A percentile compares a stretch with the other conserved stretches of the same genome.
Conservation (phyloP, 2,888 invertebrate species). For the Drosophila multiciliata region DNA sequence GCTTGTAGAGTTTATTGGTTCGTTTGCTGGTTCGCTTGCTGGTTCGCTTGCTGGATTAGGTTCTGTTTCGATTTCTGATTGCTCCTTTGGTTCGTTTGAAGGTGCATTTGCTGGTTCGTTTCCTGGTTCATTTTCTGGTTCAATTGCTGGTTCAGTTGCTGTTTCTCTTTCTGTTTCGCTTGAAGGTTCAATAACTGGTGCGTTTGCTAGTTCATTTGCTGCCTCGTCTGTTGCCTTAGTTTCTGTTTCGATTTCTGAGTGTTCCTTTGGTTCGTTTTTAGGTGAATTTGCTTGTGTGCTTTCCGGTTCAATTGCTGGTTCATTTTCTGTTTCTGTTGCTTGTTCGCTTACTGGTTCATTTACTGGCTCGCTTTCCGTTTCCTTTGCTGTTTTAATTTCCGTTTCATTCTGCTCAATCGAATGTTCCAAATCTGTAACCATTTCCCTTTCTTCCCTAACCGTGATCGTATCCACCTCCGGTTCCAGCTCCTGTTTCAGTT, state of each 20-base stretch:
- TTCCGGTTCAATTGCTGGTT: neutral
- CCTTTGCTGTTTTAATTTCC: neutral
- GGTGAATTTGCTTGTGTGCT: neutral
- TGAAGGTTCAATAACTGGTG: neutral
- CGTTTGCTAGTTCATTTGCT: neutral
- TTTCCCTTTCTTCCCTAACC: neutral
- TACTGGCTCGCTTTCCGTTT: neutral
- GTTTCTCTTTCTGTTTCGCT: neutral
- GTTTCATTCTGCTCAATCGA: slow-evolving; percentile 10
- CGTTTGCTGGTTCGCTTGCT: neutral
- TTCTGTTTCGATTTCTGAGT: neutral
- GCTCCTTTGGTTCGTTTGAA: neutral
- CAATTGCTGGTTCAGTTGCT: neutral
- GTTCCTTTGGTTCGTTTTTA: neutral
- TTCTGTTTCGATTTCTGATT: neutral
- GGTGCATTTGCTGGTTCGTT: neutral
- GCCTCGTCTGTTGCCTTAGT: neutral
- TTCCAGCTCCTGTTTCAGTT: slow-evolving; percentile 5
- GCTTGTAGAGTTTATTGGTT: neutral
- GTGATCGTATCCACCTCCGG: slow-evolving; percentile 1
- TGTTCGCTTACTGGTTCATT: neutral
- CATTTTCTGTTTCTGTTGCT: neutral
- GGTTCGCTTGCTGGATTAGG: neutral
- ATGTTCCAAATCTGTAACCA: neutral
- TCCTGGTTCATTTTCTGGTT: neutral